Evolutionary conservation across 2,888 invertebrate species (phyloP), one percentile per base, ranked within the genome.

Genomic region (Aelia acuminata): DNA sequence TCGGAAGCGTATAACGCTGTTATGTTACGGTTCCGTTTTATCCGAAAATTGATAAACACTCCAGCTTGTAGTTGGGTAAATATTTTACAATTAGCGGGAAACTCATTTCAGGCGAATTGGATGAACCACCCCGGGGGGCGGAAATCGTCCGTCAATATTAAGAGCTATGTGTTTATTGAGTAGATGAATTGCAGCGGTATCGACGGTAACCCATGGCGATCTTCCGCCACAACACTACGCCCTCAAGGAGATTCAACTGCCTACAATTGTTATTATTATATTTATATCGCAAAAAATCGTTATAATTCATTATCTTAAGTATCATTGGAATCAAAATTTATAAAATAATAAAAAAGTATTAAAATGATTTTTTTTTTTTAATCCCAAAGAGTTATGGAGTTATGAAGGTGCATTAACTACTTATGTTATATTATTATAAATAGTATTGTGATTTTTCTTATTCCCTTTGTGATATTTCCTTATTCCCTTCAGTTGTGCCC

Each of bases 81-180:
- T 70, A 70, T 70, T 70, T 70, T 70, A 70, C 63, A 70, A 70
- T 70, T 70, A 31, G 63, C 2, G 63, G 35, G 35, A 70, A 35
- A 70, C 35, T 70, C 63, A 35, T 70, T 70, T 70, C 35, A 70
- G 18, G 26, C 57, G 57, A 57, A 57, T 57, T 57, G 57, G 57
- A 57, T 15, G 15, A 26, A 57, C 26, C 31, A 10, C 35, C 63
- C 35, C 63, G 2, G 63, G 8, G 63, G 8, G 31, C 63, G 31
- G 35, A 70, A 35, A 70, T 35, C 63, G 31, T 18, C 18, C 63
- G 63, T 70, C 63, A 35, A 70, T 70, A 22, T 31, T 70, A 70
- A 35, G 31, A 70, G 35, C 63, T 80, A 47, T 80, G 43, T 80
- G 80, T 80, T 39, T 80, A 47, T 80, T 22, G 39, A 80, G 80